Evolutionary conservation across 2,113 vertebrate species (phyloP), one percentile per base, ranked within the genome.

Genomic region (Rynchops niger): DNA sequence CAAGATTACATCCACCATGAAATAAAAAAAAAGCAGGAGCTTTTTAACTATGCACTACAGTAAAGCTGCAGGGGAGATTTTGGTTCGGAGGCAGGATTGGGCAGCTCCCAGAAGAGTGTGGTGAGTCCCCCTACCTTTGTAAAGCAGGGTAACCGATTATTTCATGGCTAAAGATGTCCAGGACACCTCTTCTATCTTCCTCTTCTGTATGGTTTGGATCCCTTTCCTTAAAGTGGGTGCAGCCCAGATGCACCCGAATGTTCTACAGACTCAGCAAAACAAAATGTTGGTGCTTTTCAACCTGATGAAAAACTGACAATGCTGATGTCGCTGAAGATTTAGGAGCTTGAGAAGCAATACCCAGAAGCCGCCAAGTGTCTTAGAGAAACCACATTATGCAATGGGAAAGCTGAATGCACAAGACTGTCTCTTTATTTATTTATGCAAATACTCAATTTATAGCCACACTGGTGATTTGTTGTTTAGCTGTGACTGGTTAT

Each of bases 401-500:
- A n/a, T 40, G 67, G 52, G 40, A 96, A 89, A 88, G 29, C 25
- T 81, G 72, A 50, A 55, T 61, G 72, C 61, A 82, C 42, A 72
- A 70, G 70, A 43, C 42, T 79, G 22, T 3, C 42, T 84, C 2
- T 67, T 91, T 87, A 77, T 89, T 95, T 96, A 95, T 95, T 94
- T 94, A 92, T 93, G 86, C 87, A 94, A 93, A 93, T 82, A 13
- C 42, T 90, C 18, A 14, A 93, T 96, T 96, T 95, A 93, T 87
- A 95, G 72, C 32, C 67, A 72, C 82, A 61, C 26, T 79, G 69
- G 80, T 97, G 88, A 96, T 88, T 82, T 86, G 82, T 91, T 87
- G 55, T 90, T 94, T 71, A 59, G 29, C 88, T 0, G 7, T 30
- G 65, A 66, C 58, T 86, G 61, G 29, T 91, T 95, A 65, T 52